Conservation (phyloP, 2,888 invertebrate genomes). For the Operophtera brumata region DNA sequence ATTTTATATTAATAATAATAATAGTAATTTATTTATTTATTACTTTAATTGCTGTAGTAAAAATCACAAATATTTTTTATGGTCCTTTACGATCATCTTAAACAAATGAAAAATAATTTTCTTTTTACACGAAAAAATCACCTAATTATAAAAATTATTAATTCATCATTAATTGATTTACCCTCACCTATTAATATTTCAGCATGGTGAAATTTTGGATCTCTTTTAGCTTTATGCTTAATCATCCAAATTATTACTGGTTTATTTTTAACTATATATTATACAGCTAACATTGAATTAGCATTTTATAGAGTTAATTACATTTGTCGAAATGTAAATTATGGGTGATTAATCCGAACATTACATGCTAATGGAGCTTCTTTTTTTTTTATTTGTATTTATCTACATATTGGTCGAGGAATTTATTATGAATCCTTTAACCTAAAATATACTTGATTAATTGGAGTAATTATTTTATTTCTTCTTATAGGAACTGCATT, state of each 20-base stretch:
- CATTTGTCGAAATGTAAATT: slow-evolving; percentile 86
- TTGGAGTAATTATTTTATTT: slow-evolving; percentile 84
- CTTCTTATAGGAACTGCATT: slow-evolving; percentile 86
- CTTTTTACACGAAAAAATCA: slow-evolving; percentile 67
- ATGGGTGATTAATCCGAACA: slow-evolving; percentile 84
- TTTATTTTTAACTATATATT: slow-evolving; percentile 86
- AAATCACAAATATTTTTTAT: slow-evolving; percentile 80
- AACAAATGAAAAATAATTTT: slow-evolving; percentile 66
- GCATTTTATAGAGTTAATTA: slow-evolving; percentile 85
- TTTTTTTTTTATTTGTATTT: slow-evolving; percentile 86
- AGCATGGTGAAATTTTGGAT: slow-evolving; percentile 85
- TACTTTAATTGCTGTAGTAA: slow-evolving; percentile 79
- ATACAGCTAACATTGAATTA: slow-evolving; percentile 81
- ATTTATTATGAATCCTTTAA: slow-evolving; percentile 75
- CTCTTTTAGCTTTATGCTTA: slow-evolving; percentile 82
- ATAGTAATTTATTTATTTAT: slow-evolving; percentile 82
- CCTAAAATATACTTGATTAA: slow-evolving; percentile 81
- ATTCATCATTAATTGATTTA: slow-evolving; percentile 80
- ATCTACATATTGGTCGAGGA: slow-evolving; percentile 85
- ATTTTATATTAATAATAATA: slow-evolving; percentile 72
- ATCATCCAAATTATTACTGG: slow-evolving; percentile 85
- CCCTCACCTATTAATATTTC: slow-evolving; percentile 83
- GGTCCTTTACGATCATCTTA: slow-evolving; percentile 72
- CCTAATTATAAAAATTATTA: slow-evolving; percentile 80
- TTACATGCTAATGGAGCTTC: slow-evolving; percentile 87